phyloP scores from a whole-genome alignment of 2,113 vertebrate genomes.

The Oxygymnocypris stewartii region DNA sequence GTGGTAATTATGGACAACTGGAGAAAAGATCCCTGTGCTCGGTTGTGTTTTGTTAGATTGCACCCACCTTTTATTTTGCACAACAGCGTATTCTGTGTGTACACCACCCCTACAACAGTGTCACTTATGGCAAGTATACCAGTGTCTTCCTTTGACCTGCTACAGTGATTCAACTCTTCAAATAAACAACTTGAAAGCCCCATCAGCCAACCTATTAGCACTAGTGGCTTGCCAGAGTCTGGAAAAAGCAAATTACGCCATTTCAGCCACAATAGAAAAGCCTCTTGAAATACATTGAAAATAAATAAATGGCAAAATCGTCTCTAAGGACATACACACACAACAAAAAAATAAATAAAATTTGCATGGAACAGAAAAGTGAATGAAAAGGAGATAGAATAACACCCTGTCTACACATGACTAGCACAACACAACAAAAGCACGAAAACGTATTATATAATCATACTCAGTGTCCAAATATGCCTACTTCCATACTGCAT shows the following conservation, averaged over 20 bases:
- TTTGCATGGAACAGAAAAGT: neutral
- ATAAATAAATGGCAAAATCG: slow-evolving; percentile 33
- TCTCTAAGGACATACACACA: neutral
- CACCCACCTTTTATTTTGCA: slow-evolving; percentile 2
- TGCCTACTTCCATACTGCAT: neutral
- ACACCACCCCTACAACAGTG: neutral
- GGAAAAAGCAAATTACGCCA: slow-evolving; percentile 9
- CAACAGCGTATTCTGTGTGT: neutral
- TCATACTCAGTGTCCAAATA: neutral
- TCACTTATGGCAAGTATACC: slow-evolving; percentile 15
- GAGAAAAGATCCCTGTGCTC: neutral
- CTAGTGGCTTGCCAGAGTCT: slow-evolving; percentile 24
- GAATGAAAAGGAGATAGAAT: neutral
- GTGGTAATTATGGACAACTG: neutral
- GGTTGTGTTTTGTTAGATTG: neutral
- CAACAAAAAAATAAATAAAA: neutral
- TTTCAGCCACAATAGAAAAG: slow-evolving; percentile 27
- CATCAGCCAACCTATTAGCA: slow-evolving; percentile 51
- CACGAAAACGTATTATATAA: neutral
- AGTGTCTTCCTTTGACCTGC: slow-evolving; percentile 30
- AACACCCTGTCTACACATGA: neutral
- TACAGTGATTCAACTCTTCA: slow-evolving; percentile 30
- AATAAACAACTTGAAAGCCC: slow-evolving; percentile 50
- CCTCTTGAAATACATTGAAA: slow-evolving; percentile 7
- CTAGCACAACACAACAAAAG: neutral